Evolutionary conservation across 2,888 invertebrate species (phyloP), one percentile per base, ranked within the genome.

Genomic region (Drosophila buzzatii): DNA sequence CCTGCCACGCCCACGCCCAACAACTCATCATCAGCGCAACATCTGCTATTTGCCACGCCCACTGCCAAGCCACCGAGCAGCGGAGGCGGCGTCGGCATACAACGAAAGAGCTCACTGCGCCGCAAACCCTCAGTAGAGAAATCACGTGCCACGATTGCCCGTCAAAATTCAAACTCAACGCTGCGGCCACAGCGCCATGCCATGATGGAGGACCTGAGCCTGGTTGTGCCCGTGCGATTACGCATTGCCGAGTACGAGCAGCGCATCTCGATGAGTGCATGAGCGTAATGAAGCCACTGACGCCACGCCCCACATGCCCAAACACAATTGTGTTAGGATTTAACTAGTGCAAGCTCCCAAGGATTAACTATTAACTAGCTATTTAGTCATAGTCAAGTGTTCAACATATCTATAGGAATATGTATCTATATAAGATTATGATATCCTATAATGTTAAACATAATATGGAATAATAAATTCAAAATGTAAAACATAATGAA

Each of bases 241-340:
- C 90, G 92, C 74, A 84, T 92, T 57, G 91, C 92, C 27, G 92
- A 92, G 63, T 91, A 90, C 76, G 92, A 91, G 72, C 82, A 89
- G 16, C 89, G 87, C 58, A 91, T 91, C 71, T 83, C 82, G 18
- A 82, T 84, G 84, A 78, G 71, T 60, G 73, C 81, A 12, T 81
- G 27, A 27, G 27, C 23, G 41, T 16, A 41, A 56, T 51, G 42
- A 53, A 78, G 45, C 63, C 64, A 45, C 33, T 41, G 57, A 61
- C 27, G 53, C 23, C 37, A 37, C 37, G 52, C 42, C 42, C 20
- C 2, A 44, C 42, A 42, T 9, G 0, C 41, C 5, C 37, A 16
- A 14, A 42, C 41, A 23, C 31, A 39, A 7, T 16, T 39, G 37
- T 16, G 37, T 39, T 14, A 6, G 55, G 37, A 45, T 14, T 35